Base-by-base conservation (phyloP, 2,888 invertebrate genomes). In the Odontocolon sp. region DNA sequence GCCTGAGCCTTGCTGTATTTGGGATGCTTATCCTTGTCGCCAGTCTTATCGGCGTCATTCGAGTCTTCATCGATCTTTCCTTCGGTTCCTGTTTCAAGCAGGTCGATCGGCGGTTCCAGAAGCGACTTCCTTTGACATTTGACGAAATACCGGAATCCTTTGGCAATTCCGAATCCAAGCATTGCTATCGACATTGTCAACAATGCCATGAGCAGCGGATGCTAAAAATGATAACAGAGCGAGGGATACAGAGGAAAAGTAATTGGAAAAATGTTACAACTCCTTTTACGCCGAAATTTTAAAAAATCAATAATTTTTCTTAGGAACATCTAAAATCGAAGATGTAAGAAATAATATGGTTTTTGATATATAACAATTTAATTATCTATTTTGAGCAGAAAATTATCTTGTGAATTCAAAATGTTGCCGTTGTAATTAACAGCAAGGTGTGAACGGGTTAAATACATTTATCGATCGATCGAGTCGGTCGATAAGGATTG, bases 1-100 rank as follows among this genome's bases (percentile, higher is more conserved):
- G 95, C 95, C 89, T 95, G 95, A 2, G 95, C 95, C 91, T 95
- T 95, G 79, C 94, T 94, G 84, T 95, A 95, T 86, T 94, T 91
- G 23, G 89, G 88, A 84, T 87, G 85, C 36, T 84, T 87, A 18
- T 88, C 87, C 80, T 85, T 89, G 45, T 87, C 88, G 11, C 77
- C 79, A 54, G 66, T 82, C 75, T 82, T 84, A 14, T 86, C 86
- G 2, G 67, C 33, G 9, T 86, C 84, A 8, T 63, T 76, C 21
- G 78, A 71, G 2, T 86, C 80, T 5, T 68, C 73, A 70, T 88
- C 86, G 63, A 85, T 86, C 56, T 86, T 85, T 3, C 33, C 72
- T 83, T 83, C 88, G 9, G 31, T 31, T 4, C 69, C 76, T 79
- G 89, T 89, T 71, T 88, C 89, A 73, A 91, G 82, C 36, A 92